Conservation (phyloP, 2,797 vertebrate genomes). For the Cephalopachus bancanus region DNA sequence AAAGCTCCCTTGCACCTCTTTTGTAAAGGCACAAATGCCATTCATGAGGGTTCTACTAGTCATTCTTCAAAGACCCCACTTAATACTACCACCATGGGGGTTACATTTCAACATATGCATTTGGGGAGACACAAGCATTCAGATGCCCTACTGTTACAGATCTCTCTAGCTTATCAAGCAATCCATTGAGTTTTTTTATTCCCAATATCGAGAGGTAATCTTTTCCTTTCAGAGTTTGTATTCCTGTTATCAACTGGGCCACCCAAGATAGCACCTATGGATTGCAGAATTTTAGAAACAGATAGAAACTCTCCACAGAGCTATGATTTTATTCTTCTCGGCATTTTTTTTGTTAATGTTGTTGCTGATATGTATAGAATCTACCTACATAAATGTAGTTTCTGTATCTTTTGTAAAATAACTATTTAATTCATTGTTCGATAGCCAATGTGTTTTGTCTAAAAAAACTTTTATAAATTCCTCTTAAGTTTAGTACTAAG, state of each 20-base stretch:
- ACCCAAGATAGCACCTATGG: not conserved
- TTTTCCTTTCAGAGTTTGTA: not conserved
- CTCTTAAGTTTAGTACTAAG: conserved; percentile 11
- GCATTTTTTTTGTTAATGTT: not conserved
- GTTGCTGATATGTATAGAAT: not conserved
- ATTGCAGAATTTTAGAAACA: not conserved
- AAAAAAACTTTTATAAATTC: not conserved
- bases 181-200: not conserved
- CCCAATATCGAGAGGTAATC: not conserved
- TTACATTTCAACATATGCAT: not conserved
- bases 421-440: not conserved
- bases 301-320: not conserved
- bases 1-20: not conserved
- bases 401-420: conserved; percentile 35
- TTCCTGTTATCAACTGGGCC: not conserved
- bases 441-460: not conserved
- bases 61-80: not conserved
- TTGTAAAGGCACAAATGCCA: not conserved
- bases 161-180: not conserved
- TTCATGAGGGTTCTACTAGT: not conserved
- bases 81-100: no score
- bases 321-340: conserved; percentile 6
- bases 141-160: not conserved
- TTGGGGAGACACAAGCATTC: not conserved
- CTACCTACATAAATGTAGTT: not conserved